Evolutionary conservation across 2,888 invertebrate species (phyloP).

Genomic region (Lathronympha strigana): DNA sequence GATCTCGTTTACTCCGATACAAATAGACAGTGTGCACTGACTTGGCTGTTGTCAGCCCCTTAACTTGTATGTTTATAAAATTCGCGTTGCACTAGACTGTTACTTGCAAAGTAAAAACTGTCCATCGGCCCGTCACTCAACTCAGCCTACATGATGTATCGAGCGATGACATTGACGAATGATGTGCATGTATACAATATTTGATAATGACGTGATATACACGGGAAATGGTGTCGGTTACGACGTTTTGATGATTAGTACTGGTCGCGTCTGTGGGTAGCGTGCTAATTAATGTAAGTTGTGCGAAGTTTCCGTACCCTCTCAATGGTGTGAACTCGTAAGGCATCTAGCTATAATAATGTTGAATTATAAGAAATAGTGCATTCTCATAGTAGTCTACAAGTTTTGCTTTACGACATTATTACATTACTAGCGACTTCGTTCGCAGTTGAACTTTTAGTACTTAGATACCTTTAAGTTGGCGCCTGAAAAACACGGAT

Average conservation of each 20-base stretch:
- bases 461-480: no score
- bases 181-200: neutral
- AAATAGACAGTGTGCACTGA: no score
- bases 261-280: slow-evolving; percentile 15
- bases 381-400: neutral
- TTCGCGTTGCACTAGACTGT: neutral
- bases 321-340: neutral
- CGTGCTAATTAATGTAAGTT: slow-evolving; percentile 27
- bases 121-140: slow-evolving; percentile 24
- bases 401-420: no score
- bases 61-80: neutral
- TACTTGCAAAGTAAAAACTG: slow-evolving; percentile 12
- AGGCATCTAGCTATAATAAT: neutral
- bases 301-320: slow-evolving; percentile 9
- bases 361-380: neutral
- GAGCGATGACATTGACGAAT: slow-evolving; percentile 32
- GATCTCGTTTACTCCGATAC: no score
- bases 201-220: neutral
- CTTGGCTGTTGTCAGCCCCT: no score
- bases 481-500: no score
- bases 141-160: slow-evolving; percentile 28
- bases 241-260: neutral
- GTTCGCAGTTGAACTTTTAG: no score
- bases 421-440: neutral
- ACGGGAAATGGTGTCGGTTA: neutral